Conservation (phyloP, 2,797 vertebrate species). For the Lagocephalus sceleratus region DNA sequence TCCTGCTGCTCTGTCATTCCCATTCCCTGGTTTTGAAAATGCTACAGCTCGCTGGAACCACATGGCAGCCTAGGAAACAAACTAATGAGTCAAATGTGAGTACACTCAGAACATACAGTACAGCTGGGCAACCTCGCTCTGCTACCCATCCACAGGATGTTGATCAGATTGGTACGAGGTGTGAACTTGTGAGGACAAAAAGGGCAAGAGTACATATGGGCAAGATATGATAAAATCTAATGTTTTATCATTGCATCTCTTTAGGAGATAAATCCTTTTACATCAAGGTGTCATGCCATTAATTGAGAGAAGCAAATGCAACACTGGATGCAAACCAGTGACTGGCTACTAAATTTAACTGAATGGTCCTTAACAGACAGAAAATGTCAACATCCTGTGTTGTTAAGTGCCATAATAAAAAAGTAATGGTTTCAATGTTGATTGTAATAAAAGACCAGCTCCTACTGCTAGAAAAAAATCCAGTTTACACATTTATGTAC, state of each 20-base stretch:
- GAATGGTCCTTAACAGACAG: no score
- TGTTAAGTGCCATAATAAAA: no score
- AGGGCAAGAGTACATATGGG: not conserved
- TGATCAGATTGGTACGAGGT: conserved; percentile 26
- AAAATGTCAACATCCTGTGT: no score
- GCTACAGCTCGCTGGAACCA: conserved; percentile 40
- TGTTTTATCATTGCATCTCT: not conserved
- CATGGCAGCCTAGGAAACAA: conserved; percentile 55
- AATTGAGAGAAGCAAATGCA: no score
- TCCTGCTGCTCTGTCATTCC: conserved; percentile 66
- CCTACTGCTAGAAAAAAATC: no score
- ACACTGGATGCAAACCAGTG: no score
- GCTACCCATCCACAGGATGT: conserved; percentile 27
- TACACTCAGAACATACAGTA: conserved; percentile 29
- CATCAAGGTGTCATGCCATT: no score
- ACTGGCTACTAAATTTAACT: no score
- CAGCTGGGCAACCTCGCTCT: conserved; percentile 30
- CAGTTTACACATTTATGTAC: no score
- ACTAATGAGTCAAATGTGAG: conserved; percentile 63
- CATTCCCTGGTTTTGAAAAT: conserved; percentile 31
- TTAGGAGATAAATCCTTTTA: no score
- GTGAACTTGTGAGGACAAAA: conserved; percentile 27
- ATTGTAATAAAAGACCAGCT: no score
- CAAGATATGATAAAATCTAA: not conserved
- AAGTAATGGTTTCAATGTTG: no score